Base-by-base conservation (phyloP, 1,140 invertebrate genomes). In the Rhyacophila brunnea region DNA sequence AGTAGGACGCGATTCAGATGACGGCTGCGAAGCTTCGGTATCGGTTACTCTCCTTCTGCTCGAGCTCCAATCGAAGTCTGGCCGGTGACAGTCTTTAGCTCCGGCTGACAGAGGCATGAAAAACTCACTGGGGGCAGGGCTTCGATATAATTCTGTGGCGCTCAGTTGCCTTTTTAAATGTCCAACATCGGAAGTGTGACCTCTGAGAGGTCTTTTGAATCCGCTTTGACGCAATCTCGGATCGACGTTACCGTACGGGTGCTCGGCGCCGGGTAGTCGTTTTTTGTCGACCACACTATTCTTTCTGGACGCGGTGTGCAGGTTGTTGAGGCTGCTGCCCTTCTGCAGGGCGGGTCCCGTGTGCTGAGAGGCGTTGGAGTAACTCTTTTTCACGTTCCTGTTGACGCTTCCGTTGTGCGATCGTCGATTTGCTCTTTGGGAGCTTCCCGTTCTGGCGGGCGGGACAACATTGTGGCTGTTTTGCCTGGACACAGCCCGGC, bases 81-180 rank as follows among this genome's bases (percentile, higher is more conserved):
- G 58, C 19, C 54, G 56, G 50, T 50, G 58, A 11, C 53, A 52
- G 28, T 64, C 62, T 28, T 65, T 65, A 54, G 62, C 62, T 54
- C 63, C 63, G 1, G 63, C 63, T 20, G 63, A 65, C 49, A 58
- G 53, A 49, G 63, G 63, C 50, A 60, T 44, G 28, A 61, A 61
- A 20, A 52, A 48, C 32, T 61, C 58, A 40, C 13, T 44, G 0
- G 34, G 35, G 18, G 32, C 40, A 4, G 54, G 55, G 45, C 58
- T 43, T 15, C 47, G 52, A 35, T 57, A 58, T 15, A 65, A 42
- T 49, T 65, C 58, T 9, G 49, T 61, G 55, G 63, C 63, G 57
- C 63, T 65, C 63, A 61, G 53, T 52, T 65, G 63, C 32, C 63
- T 58, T 53, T 38, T 52, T 23, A 65, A 53, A 34, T 58, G 44